Conservation (phyloP, 2,113 vertebrate species). For the Phylloscopus trochilus region DNA sequence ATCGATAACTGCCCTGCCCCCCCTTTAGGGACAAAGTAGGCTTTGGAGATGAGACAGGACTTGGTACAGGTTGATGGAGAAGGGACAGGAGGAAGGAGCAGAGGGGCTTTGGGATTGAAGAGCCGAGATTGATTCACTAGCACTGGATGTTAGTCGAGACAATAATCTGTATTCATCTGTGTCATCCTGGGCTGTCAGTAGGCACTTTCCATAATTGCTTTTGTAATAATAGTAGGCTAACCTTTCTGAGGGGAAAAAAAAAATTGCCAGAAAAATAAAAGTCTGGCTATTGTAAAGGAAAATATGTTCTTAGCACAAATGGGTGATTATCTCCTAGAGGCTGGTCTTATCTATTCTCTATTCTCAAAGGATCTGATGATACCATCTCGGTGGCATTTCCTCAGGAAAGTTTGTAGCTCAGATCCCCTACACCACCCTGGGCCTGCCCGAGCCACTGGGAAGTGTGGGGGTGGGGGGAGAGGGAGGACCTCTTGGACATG, state of each 20-base stretch:
- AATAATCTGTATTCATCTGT: background rate
- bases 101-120: background rate
- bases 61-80: background rate
- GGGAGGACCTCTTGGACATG: background rate
- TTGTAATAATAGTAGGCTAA: conserved; percentile 2
- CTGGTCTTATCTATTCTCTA: conserved; percentile 16
- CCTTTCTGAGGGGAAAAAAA: background rate
- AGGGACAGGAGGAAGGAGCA: background rate
- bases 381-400: conserved; percentile 78
- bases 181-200: background rate
- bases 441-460: background rate
- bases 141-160: rapidly evolving
- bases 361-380: conserved; percentile 62
- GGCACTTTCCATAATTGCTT: background rate
- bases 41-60: background rate
- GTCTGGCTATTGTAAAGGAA: conserved; percentile 7
- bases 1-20: rapidly evolving
- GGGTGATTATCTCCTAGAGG: conserved; percentile 58
- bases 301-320: conserved; percentile 6
- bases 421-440: conserved; percentile 29
- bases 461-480: background rate
- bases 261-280: background rate
- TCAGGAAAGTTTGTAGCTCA: conserved; percentile 58
- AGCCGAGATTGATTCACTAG: background rate
- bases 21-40: background rate